Base-by-base conservation (phyloP, 2,113 vertebrate species). In the Gymnogyps californianus region DNA sequence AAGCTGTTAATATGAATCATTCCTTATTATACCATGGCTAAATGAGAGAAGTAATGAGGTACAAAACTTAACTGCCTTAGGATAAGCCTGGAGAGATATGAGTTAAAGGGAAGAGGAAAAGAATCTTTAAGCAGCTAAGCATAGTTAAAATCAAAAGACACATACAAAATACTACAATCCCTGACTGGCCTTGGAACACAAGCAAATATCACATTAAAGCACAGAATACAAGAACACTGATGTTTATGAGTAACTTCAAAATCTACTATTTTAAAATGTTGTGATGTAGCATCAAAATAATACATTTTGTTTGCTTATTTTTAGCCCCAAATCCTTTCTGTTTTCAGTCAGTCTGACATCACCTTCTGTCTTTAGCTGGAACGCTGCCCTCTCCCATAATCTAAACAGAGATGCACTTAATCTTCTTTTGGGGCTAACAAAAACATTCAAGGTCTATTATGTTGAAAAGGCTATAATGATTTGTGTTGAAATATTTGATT, bases 371-470 rank as follows among this genome's bases (percentile, higher is more conserved):
- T 79, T 74, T 9, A 61, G 28, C 32, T 82, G 52, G 24, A 87
- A 36, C 0, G 1, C 6, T 72, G 32, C 8, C 16, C 55, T 67
- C 6, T 28, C 10, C 11, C 19, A 11, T 6, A 46, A 72, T 59
- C 86, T 78, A 77, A 89, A 75, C 6, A 69, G 54, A 86, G 52
- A 66, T 65, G 29, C 13, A 44, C 25, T 85, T 70, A 36, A 65
- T 61, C 81, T 87, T 93, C 70, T 76, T 83, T 36, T 32, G 22
- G 44, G 61, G 19, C 55, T 72, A 80, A 71, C 29, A 76, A 55
- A 86, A 86, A 10, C 24, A 71, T 67, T 94, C n/a, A 70, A 47
- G 40, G 17, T 26, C 28, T 71, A 29, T 58, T 89, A 71, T 44
- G 80, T 71, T 79, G 36, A 83, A 90, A 83, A 61, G 2, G 9